Evolutionary conservation across 2,888 invertebrate species (phyloP).

Genomic region (Drosophila seclusa): DNA sequence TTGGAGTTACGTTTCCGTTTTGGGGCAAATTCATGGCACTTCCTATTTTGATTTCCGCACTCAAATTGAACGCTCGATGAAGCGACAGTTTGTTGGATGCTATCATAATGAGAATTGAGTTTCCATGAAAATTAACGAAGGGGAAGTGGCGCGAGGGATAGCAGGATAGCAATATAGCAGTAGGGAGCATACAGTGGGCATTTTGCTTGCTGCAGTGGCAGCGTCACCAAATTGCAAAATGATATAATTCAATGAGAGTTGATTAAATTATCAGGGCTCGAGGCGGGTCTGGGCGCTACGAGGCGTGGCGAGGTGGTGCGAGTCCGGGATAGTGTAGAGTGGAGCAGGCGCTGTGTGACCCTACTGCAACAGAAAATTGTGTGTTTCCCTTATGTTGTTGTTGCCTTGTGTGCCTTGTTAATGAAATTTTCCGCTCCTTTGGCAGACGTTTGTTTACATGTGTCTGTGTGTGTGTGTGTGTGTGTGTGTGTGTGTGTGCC

Average conservation of each 20-base stretch:
- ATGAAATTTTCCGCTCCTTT: conserved; percentile 79
- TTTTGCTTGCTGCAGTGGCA: conserved; percentile 39
- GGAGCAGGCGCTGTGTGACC: conserved; percentile 32
- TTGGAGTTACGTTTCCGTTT: conserved; percentile 48
- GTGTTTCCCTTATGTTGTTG: conserved; percentile 37
- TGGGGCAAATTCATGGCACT: conserved; percentile 73
- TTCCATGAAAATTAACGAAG: conserved; percentile 43
- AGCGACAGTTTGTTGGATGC: conserved; percentile 56
- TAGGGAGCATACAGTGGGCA: conserved; percentile 3
- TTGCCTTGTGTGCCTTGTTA: conserved; percentile 74
- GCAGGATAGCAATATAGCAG: neutral
- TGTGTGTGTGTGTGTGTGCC: conserved; percentile 22
- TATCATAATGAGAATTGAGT: conserved; percentile 77
- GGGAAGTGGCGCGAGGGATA: neutral
- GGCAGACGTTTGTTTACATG: conserved; percentile 67
- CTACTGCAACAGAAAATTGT: conserved; percentile 42
- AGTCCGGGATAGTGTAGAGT: conserved; percentile 16
- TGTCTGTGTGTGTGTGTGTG: conserved; percentile 34
- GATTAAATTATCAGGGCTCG: conserved; percentile 78
- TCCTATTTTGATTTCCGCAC: conserved; percentile 79
- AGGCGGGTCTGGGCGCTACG: conserved; percentile 5
- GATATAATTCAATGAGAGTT: conserved; percentile 82
- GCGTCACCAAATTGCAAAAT: conserved; percentile 74
- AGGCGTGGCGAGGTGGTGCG: conserved; percentile 1
- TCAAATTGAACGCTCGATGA: conserved; percentile 66